Evolutionary conservation across 2,797 vertebrate species (phyloP), one percentile per base, ranked within the genome.

Genomic region (Cuniculus paca): DNA sequence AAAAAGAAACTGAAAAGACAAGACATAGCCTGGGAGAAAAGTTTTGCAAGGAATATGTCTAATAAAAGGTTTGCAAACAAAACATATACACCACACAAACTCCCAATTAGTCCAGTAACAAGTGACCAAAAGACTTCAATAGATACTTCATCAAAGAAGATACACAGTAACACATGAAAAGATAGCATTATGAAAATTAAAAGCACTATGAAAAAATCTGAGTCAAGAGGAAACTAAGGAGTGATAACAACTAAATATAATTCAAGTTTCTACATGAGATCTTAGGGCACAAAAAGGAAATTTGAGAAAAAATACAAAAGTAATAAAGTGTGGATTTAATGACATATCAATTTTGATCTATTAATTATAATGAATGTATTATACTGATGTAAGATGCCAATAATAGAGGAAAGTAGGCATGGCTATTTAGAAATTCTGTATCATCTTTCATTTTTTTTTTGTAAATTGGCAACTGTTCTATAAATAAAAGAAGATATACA

Each of bases 11-110:
- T 52, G 14, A 65, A 94, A 95, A 58, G 42, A 70, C 2, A 86
- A 82, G 26, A 5, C 12, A 75, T 1, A 72, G 39, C 4, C 6
- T 34, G 20, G n/a, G 54, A 82, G 12, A 78, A 85, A 83, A 91
- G 11, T 5, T 96, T 94, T 90, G 14, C 20, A 31, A 92, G 86
- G 19, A 90, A 54, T 45, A 42, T n/a, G 78, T 82, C n/a, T 91
- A n/a, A 95, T 50, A 72, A 74, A 61, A 90, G 28, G 36, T 7
- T 88, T 85, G 3, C 61, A 89, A 26, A 39, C 42, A 94, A 8
- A 68, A 72, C 4, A 50, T 16, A 16, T 50, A 22, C 6, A 48
- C 60, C 28, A 79, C 14, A 68, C 24, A 65, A 28, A 88, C 26
- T 16, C 56, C 48, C 78, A 78, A 85, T 52, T 83, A 56, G 4